These are phyloP conservation scores for Talpa occidentalis DNA, from an alignment of 2,113 vertebrate genomes.

Conservation along the genomic window DNA sequence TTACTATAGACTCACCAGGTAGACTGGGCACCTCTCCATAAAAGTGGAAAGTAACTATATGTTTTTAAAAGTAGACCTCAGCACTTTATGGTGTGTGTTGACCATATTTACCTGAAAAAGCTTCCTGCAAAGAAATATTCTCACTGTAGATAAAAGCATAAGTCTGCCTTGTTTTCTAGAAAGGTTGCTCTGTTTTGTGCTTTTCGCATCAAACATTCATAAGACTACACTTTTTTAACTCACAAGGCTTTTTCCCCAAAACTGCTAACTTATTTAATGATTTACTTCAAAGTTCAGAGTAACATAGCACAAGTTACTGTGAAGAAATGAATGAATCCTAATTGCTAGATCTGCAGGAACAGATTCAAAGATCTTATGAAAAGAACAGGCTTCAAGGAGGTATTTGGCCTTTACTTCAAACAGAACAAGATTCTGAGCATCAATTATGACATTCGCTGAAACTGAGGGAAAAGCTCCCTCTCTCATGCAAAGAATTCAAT, in stretches of 20 bases:
- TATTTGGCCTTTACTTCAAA: slow-evolving; percentile 1
- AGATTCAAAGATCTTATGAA: not conserved
- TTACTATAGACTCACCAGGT: not conserved
- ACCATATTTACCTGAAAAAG: not conserved
- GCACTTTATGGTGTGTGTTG: not conserved
- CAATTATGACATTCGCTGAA: not conserved
- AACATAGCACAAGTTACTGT: not conserved
- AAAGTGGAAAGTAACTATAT: not conserved
- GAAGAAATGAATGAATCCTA: not conserved
- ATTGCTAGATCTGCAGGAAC: not conserved
- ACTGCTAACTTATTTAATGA: not conserved
- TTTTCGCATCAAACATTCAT: not conserved
- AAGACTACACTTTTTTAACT: not conserved
- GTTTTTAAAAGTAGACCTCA: not conserved
- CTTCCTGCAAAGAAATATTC: not conserved
- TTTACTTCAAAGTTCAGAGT: not conserved
- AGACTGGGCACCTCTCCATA: not conserved
- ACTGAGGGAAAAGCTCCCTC: not conserved
- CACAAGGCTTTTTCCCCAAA: not conserved
- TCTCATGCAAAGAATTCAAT: slow-evolving; percentile 53
- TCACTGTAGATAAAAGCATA: not conserved
- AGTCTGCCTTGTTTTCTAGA: not conserved
- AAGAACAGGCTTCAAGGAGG: not conserved
- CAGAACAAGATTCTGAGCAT: not conserved
- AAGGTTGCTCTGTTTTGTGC: not conserved